Conservation (phyloP, 2,113 vertebrate species). For the Urocolius indicus region DNA sequence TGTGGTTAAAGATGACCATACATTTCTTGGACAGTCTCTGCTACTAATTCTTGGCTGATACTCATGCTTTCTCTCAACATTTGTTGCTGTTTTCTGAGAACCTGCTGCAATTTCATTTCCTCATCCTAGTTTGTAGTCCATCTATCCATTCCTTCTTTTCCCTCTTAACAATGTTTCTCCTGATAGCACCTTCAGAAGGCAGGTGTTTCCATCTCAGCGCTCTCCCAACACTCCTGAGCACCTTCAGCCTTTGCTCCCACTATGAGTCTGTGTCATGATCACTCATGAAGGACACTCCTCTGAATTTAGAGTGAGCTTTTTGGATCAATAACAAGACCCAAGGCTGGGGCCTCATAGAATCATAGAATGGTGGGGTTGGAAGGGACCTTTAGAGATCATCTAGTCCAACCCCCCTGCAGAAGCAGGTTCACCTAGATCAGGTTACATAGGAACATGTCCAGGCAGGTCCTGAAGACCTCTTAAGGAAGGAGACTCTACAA, state of each 20-base stretch:
- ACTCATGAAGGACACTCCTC: background rate
- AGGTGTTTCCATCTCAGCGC: background rate
- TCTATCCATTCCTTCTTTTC: background rate
- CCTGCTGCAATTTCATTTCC: background rate
- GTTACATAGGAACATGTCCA: too few species aligned
- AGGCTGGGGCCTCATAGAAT: background rate
- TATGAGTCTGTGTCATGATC: fast-evolving
- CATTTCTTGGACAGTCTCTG: background rate
- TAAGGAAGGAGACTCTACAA: too few species aligned
- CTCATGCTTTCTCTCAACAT: background rate
- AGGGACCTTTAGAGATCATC: too few species aligned
- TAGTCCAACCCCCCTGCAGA: too few species aligned
- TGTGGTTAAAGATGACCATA: background rate
- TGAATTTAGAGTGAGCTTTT: background rate
- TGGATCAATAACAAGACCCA: background rate
- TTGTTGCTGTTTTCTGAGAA: background rate
- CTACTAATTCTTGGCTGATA: background rate
- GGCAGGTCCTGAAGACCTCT: too few species aligned
- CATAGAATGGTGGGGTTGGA: too few species aligned
- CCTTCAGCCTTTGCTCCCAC: background rate
- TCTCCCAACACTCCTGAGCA: background rate
- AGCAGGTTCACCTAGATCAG: too few species aligned
- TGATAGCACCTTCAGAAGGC: background rate
- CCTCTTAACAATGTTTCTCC: background rate
- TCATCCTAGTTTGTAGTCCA: too few species aligned